Evolutionary conservation across 2,888 invertebrate species (phyloP).

Genomic region (Apamea monoglypha): DNA sequence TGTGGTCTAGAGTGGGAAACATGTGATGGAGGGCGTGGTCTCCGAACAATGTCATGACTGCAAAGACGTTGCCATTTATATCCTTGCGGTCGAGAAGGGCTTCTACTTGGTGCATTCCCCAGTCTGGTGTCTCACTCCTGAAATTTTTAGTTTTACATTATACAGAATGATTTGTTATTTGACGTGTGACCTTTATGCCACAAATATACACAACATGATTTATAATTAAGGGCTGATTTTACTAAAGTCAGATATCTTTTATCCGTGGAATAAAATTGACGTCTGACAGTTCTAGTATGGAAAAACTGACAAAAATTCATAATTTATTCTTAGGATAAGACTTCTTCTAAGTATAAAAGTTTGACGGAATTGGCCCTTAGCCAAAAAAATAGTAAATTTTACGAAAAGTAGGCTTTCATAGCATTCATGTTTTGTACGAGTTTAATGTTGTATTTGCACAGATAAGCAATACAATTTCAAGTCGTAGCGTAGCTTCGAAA

Average conservation of each 20-base stretch:
- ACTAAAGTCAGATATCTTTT: background rate
- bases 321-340: background rate
- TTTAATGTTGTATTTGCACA: background rate
- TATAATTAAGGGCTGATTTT: background rate
- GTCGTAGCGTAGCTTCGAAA: background rate
- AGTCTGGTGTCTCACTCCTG: constrained; percentile 89
- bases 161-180: background rate
- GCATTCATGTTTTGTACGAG: background rate
- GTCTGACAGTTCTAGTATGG: background rate
- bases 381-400: background rate
- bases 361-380: background rate
- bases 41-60: constrained; percentile 93
- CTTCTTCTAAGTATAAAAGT: background rate
- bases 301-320: too few relatives aligned
- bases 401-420: background rate
- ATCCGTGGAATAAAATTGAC: background rate
- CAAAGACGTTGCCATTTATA: constrained; percentile 91
- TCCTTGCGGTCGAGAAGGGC: constrained; percentile 93
- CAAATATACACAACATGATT: background rate
- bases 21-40: constrained; percentile 94
- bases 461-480: background rate
- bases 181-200: background rate
- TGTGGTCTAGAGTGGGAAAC: constrained; percentile 94
- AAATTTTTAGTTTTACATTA: constrained; percentile 34
- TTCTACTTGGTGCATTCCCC: constrained; percentile 94